These are phyloP conservation scores for Alligator sinensis DNA, from an alignment of 2,113 vertebrate species.

Conservation along the genomic window DNA sequence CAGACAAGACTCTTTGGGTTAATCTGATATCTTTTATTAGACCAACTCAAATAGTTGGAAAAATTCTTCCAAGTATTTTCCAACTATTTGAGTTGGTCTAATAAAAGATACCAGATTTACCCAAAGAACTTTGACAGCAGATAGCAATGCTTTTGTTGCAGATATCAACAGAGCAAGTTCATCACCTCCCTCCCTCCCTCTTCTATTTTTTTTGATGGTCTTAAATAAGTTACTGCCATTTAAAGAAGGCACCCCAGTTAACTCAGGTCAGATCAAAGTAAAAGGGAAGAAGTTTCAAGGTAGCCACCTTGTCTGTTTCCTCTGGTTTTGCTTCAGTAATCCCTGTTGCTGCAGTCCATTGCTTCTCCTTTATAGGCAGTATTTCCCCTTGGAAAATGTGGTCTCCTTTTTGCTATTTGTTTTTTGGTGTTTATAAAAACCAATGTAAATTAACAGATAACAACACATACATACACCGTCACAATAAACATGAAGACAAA, in stretches of 20 bases:
- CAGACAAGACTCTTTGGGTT: too few species aligned
- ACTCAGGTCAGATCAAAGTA: conserved; percentile 35
- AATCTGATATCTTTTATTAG: too few species aligned
- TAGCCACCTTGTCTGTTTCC: conserved; percentile 78
- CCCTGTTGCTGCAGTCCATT: conserved; percentile 55
- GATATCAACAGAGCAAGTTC: too few species aligned
- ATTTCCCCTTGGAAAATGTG: conserved; percentile 78
- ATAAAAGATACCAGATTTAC: too few species aligned
- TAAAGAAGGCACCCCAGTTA: conserved; percentile 11
- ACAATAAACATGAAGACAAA: conserved; percentile 50
- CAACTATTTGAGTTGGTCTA: too few species aligned
- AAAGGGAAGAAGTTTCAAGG: conserved; percentile 70
- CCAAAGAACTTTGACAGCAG: background rate
- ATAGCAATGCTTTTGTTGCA: background rate
- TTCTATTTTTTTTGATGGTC: background rate
- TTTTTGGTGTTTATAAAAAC: conserved; percentile 63
- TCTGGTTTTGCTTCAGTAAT: conserved; percentile 73
- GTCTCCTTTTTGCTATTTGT: conserved; percentile 80
- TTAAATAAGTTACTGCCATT: background rate
- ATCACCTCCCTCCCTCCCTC: background rate
- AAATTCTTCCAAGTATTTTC: too few species aligned
- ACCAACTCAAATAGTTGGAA: too few species aligned
- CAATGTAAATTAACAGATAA: conserved; percentile 75
- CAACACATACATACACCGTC: conserved; percentile 64
- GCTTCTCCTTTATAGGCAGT: conserved; percentile 73